phyloP scores from a whole-genome alignment of 2,113 vertebrate species.

The Vicugna pacos region DNA sequence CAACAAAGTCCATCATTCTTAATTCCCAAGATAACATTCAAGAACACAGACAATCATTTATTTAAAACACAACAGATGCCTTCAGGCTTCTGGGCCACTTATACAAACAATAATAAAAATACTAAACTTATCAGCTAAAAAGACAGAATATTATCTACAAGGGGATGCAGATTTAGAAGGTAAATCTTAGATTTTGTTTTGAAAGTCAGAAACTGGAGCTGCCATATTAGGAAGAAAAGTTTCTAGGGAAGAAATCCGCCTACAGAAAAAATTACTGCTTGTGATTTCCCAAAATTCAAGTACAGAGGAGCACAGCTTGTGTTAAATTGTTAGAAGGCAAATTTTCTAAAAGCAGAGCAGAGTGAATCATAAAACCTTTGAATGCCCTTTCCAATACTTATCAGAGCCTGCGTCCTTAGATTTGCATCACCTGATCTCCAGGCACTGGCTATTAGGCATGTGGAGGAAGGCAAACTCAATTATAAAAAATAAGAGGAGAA shows the following conservation, averaged over 20 bases:
- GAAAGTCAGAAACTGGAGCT: slow-evolving; percentile 59
- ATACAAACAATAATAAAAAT: slow-evolving; percentile 39
- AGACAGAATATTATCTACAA: slow-evolving; percentile 14
- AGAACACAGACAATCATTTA: slow-evolving; percentile 18
- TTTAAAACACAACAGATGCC: slow-evolving; percentile 27
- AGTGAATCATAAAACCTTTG: slow-evolving; percentile 28
- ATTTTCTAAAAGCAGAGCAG: slow-evolving; percentile 55
- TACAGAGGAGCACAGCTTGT: slow-evolving; percentile 31
- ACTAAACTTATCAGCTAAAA: slow-evolving; percentile 33
- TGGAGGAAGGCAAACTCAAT: slow-evolving; percentile 70
- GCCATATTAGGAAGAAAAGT: slow-evolving; percentile 37
- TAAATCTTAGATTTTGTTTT: slow-evolving; percentile 43
- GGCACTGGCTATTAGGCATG: slow-evolving; percentile 47
- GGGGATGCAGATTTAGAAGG: slow-evolving; percentile 13
- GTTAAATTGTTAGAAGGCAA: slow-evolving; percentile 35
- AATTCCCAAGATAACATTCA: slow-evolving; percentile 11
- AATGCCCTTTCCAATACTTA: slow-evolving; percentile 47
- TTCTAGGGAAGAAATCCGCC: slow-evolving; percentile 18
- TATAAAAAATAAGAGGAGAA: slow-evolving; percentile 55
- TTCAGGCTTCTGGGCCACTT: background rate
- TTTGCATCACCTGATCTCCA: slow-evolving; percentile 62
- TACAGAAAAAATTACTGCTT: slow-evolving; percentile 52
- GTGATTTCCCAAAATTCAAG: slow-evolving; percentile 47
- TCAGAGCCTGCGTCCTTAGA: slow-evolving; percentile 37
- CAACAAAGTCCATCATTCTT: background rate